Evolutionary conservation across 1,140 invertebrate species (phyloP).

Genomic region (Drosophila sp.): DNA sequence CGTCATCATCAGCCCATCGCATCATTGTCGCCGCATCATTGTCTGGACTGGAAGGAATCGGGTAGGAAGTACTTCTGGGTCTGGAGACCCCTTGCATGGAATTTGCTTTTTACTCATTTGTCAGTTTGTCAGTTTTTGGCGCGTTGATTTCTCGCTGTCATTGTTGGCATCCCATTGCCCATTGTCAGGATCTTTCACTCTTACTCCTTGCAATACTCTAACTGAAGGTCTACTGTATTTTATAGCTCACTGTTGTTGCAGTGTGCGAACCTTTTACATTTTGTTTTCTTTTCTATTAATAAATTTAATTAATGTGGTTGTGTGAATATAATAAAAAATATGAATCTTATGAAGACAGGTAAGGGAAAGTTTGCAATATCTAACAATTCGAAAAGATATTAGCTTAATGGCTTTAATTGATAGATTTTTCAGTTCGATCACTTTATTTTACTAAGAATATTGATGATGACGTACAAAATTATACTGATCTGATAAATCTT

Average conservation of each 20-base stretch:
- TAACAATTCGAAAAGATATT: too few species aligned
- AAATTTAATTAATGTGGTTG: background rate
- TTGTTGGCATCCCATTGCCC: constrained; percentile 53
- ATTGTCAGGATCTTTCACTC: constrained; percentile 15
- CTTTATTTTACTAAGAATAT: too few species aligned
- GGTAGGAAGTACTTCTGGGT: background rate
- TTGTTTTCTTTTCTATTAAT: too few species aligned
- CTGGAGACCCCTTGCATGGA: constrained; percentile 37
- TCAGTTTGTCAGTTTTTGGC: constrained; percentile 71
- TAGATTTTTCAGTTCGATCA: too few species aligned
- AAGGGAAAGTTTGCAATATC: too few species aligned
- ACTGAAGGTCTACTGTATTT: background rate
- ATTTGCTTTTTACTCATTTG: constrained; percentile 66
- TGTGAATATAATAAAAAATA: too few species aligned
- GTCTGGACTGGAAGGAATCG: background rate
- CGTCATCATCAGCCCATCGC: background rate
- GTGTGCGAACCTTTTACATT: too few species aligned
- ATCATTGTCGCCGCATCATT: constrained; percentile 3
- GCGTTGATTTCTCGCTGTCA: constrained; percentile 73
- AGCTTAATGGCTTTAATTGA: too few species aligned
- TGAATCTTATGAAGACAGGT: too few species aligned
- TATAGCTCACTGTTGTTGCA: background rate
- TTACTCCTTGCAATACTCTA: constrained; percentile 19
- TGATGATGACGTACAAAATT: background rate
- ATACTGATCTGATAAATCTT: too few species aligned